A percentile compares a stretch with the other conserved stretches of the same genome.
These are phyloP conservation scores for Furnarius figulus DNA, from an alignment of 2,113 vertebrate genomes.

Conservation along the genomic window DNA sequence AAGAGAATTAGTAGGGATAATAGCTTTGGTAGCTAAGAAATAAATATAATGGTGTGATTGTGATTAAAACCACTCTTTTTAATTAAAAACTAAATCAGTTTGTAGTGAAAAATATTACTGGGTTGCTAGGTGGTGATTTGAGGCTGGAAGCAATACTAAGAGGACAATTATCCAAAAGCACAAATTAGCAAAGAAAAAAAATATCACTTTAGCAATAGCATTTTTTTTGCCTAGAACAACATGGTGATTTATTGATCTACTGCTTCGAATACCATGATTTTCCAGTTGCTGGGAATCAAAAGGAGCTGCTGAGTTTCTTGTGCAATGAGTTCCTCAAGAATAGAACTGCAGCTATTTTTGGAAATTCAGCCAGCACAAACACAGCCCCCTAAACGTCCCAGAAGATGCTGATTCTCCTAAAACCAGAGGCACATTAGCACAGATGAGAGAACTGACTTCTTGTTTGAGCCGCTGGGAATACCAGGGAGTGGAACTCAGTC, in stretches of 20 bases:
- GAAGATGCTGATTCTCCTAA: constrained; percentile 40
- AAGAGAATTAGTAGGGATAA: neutral
- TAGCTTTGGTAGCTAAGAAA: constrained; percentile 2
- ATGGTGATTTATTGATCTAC: neutral
- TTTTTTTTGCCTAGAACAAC: neutral
- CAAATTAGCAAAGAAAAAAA: neutral
- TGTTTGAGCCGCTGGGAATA: constrained; percentile 35
- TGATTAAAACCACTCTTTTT: constrained; percentile 36
- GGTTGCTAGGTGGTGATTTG: constrained; percentile 9
- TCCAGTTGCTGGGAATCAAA: neutral
- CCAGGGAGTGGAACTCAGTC: neutral
- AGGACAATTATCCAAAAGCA: neutral
- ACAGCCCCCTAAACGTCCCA: constrained; percentile 2
- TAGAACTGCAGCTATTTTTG: constrained; percentile 14
- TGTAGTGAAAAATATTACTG: constrained; percentile 17
- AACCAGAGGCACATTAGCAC: neutral
- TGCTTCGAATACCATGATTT: neutral
- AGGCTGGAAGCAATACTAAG: neutral
- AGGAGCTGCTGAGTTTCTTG: neutral
- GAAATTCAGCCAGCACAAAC: neutral
- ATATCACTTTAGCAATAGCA: neutral
- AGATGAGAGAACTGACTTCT: constrained; percentile 24
- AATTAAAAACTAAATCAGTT: constrained; percentile 19
- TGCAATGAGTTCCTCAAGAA: neutral
- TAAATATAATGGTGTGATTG: neutral